Conservation (phyloP, 2,888 invertebrate species). For the Drosophila infuscata region DNA sequence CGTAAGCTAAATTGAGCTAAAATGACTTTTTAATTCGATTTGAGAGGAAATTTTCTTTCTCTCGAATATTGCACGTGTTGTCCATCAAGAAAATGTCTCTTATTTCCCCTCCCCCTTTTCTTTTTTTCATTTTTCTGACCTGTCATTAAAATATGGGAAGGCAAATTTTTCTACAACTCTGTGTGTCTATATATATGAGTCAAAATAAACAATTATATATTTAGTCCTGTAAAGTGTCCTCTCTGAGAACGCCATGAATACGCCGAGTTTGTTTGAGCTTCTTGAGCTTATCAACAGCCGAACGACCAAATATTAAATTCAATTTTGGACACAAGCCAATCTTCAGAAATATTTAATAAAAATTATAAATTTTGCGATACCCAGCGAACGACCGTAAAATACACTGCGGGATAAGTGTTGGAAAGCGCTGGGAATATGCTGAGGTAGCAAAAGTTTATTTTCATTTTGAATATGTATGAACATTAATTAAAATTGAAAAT, state of each 20-base stretch:
- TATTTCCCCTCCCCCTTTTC: neutral
- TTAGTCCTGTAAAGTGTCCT: conserved; percentile 57
- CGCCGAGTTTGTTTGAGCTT: conserved; percentile 23
- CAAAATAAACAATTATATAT: conserved; percentile 57
- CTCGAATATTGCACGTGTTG: conserved; percentile 28
- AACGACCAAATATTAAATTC: conserved; percentile 65
- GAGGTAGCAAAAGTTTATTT: neutral
- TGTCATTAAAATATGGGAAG: conserved; percentile 57
- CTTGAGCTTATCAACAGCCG: conserved; percentile 50
- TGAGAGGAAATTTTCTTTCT: conserved; percentile 14
- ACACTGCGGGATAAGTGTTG: neutral
- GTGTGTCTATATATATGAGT: conserved; percentile 43
- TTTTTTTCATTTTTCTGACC: neutral
- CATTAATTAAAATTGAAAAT: neutral
- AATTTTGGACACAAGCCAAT: conserved; percentile 51
- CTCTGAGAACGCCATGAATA: conserved; percentile 41
- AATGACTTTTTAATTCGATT: conserved; percentile 79
- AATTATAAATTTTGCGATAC: neutral
- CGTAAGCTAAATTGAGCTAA: conserved; percentile 57
- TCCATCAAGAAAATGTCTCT: conserved; percentile 11
- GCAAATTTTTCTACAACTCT: conserved; percentile 48
- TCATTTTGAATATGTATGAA: neutral
- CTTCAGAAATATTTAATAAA: conserved; percentile 26
- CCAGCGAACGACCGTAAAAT: neutral
- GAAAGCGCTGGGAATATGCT: neutral